Evolutionary conservation across 2,888 invertebrate genomes (phyloP), one percentile per base, ranked within the genome.

Genomic region (Dryomyza anilis): DNA sequence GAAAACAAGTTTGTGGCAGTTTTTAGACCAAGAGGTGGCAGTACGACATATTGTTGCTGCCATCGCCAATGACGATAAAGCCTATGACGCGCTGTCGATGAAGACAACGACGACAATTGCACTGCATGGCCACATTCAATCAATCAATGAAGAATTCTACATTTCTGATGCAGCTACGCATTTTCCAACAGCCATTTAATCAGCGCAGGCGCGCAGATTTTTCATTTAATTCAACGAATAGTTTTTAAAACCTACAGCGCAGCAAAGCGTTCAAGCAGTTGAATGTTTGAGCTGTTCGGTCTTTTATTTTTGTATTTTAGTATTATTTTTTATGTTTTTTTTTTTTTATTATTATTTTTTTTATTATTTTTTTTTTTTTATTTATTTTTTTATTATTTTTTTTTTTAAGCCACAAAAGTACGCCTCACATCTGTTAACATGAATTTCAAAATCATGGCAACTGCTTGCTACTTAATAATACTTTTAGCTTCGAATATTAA

Each of bases 91-190:
- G 39, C 14, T 12, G 12, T 3, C 3, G 14, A 39, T 3, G 39
- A 39, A 3, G 14, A 39, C 14, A 39, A 39, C 21, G 36, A 36
- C 55, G 21, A 39, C 55, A 33, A 29, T 36, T 21, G 55, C n/a
- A n/a, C n/a, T n/a, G n/a, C 55, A 55, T 55, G 55, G 36, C 36
- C 21, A 36, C 36, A 55, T 55, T 55, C 55, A 55, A 55, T 55
- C 55, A 55, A 36, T 30, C 55, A 55, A 55, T 53, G 16, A 14
- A 2, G 48, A 48, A 25, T 48, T 48, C 23, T 48, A 10, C 30
- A 50, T 25, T 50, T 45, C n/a, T 45, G 8, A n/a, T 45, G n/a
- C 19, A 45, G 19, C 14, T 48, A 23, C 39, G 39, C 2, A 23
- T 25, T 50, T 27, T 27, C n/a, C 14, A 7, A 6, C 6, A 16